A percentile compares a stretch with the other conserved stretches of the same genome.
phyloP scores from a whole-genome alignment of 2,113 vertebrate species.

The Callocephalon fimbriatum region DNA sequence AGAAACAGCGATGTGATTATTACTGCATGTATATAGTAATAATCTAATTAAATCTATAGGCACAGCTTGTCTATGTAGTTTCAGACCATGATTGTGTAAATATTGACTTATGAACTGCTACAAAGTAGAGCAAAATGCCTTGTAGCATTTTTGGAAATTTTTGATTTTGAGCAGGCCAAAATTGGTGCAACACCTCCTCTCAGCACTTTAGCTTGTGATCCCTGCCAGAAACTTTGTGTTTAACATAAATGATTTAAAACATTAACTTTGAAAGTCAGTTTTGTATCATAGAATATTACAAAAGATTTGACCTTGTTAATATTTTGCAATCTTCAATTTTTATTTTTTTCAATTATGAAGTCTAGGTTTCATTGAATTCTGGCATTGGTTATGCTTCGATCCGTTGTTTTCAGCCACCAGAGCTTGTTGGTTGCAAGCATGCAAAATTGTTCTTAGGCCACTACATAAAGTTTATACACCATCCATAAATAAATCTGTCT shows the following conservation, averaged over 20 bases:
- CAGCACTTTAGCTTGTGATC: not conserved
- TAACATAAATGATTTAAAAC: not conserved
- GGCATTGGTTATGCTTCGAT: not conserved
- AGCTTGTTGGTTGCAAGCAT: not conserved
- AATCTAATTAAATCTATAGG: not conserved
- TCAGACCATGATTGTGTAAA: not conserved
- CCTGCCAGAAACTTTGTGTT: not conserved
- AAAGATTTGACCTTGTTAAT: not conserved
- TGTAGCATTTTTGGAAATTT: not conserved
- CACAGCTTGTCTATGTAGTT: not conserved
- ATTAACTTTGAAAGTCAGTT: not conserved
- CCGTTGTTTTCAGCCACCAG: not conserved
- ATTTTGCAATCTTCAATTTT: not conserved
- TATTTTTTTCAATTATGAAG: not conserved
- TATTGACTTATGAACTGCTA: not conserved
- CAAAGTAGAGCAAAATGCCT: not conserved
- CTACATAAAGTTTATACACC: not conserved
- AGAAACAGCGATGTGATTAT: not conserved
- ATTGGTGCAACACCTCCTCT: not conserved
- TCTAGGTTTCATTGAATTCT: not conserved
- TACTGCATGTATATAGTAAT: not conserved
- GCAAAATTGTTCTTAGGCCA: not conserved
- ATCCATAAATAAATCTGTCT: slow-evolving; percentile 43
- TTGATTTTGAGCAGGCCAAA: not conserved
- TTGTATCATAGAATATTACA: not conserved